Conservation (phyloP, 2,797 vertebrate species). For the Sebastes kiyomatsui region DNA sequence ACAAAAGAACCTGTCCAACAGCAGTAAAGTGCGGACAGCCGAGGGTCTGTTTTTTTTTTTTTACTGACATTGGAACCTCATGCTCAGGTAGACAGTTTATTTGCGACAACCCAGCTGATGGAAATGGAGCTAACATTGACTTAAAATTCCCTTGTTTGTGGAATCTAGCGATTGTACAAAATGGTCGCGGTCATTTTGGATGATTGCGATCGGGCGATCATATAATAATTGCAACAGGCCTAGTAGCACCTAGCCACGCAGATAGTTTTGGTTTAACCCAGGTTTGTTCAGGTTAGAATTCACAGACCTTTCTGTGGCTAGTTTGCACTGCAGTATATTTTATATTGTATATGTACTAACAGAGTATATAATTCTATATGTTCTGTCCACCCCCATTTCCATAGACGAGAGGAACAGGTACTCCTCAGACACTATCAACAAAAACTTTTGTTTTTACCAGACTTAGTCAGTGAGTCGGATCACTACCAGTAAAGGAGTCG, state of each 20-base stretch:
- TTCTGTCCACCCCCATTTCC: background rate
- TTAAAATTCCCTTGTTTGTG: no score
- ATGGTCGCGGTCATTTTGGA: no score
- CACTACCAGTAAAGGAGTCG: constrained; percentile 7
- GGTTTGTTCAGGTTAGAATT: background rate
- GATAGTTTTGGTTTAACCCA: background rate
- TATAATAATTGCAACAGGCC: no score
- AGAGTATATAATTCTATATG: background rate
- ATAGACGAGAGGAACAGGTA: background rate
- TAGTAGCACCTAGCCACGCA: background rate
- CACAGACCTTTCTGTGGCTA: background rate
- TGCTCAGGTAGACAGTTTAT: background rate
- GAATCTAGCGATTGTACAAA: no score
- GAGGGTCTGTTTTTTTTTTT: background rate
- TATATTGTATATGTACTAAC: background rate
- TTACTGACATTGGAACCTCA: background rate
- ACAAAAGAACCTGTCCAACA: no score
- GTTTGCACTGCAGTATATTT: background rate
- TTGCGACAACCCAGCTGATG: background rate
- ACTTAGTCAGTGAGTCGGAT: background rate
- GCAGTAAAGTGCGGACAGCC: background rate
- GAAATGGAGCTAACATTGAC: background rate
- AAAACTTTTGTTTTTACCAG: background rate
- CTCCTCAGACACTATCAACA: background rate
- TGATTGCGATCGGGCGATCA: no score